Conservation (phyloP, 2,888 invertebrate species). For the Tetragonula carbonaria region DNA sequence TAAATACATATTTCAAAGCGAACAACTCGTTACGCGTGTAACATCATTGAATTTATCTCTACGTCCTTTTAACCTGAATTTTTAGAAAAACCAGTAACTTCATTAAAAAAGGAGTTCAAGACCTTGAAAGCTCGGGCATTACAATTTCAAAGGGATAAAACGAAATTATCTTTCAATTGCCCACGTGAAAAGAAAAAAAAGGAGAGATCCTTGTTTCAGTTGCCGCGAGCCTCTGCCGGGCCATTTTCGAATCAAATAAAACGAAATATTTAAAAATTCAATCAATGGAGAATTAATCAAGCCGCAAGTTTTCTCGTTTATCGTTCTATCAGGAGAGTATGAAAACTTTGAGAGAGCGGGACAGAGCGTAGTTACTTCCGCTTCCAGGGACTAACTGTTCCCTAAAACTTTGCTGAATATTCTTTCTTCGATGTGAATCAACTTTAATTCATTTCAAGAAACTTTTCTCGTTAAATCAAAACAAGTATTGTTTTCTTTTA, state of each 20-base stretch:
- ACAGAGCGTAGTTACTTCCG: no score
- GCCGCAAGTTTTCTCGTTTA: slow-evolving; percentile 42
- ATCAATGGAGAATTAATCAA: slow-evolving; percentile 35
- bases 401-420: no score
- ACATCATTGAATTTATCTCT: background rate
- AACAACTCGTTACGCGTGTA: background rate
- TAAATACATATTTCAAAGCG: background rate
- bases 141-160: background rate
- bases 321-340: background rate
- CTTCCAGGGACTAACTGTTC: no score
- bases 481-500: background rate
- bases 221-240: background rate
- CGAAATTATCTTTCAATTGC: background rate
- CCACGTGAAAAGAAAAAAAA: background rate
- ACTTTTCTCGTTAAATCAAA: no score
- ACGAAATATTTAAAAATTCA: background rate
- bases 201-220: background rate
- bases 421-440: no score
- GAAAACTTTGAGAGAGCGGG: background rate
- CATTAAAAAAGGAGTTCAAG: background rate
- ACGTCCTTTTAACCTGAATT: slow-evolving; percentile 9
- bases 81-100: background rate
- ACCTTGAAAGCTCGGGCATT: background rate
- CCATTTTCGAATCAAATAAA: background rate
- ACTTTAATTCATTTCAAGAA: no score